Evolutionary conservation across 2,888 invertebrate species (phyloP).

Genomic region (Criorhina ranunculi): DNA sequence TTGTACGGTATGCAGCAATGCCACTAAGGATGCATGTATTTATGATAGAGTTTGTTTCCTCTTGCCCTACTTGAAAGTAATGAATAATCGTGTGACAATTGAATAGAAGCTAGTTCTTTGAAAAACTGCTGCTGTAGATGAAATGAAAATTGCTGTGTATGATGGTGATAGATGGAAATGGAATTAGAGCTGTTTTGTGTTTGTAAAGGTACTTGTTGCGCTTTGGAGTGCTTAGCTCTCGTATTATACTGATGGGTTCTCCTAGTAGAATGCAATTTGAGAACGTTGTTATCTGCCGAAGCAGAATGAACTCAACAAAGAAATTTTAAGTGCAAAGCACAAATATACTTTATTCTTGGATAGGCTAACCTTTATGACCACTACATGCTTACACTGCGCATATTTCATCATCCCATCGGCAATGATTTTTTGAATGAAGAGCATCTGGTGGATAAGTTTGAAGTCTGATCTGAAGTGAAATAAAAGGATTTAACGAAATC

Average conservation of each 20-base stretch:
- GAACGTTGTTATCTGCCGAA: constrained; percentile 9
- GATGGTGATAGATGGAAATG: constrained; percentile 27
- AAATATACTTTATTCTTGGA: constrained; percentile 2
- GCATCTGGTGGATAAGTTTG: no score
- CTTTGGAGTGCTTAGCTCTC: background rate
- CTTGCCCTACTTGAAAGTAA: constrained; percentile 28
- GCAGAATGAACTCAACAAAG: constrained; percentile 5
- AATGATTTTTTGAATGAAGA: no score
- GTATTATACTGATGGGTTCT: background rate
- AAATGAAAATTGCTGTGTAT: constrained; percentile 14
- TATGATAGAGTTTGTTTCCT: constrained; percentile 19
- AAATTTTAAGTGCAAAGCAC: no score
- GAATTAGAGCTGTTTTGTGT: constrained; percentile 39
- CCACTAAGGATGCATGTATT: constrained; percentile 44
- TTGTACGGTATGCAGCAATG: constrained; percentile 15
- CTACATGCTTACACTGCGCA: no score
- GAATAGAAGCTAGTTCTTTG: constrained; percentile 40
- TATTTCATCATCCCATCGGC: no score
- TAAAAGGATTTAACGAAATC: no score
- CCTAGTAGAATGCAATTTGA: constrained; percentile 17
- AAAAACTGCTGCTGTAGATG: constrained; percentile 34
- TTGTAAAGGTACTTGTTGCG: background rate
- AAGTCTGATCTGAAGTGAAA: no score
- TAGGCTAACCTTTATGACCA: background rate
- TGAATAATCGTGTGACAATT: constrained; percentile 63